phyloP scores from a whole-genome alignment of 2,113 vertebrate species.

The Varanus salvator region DNA sequence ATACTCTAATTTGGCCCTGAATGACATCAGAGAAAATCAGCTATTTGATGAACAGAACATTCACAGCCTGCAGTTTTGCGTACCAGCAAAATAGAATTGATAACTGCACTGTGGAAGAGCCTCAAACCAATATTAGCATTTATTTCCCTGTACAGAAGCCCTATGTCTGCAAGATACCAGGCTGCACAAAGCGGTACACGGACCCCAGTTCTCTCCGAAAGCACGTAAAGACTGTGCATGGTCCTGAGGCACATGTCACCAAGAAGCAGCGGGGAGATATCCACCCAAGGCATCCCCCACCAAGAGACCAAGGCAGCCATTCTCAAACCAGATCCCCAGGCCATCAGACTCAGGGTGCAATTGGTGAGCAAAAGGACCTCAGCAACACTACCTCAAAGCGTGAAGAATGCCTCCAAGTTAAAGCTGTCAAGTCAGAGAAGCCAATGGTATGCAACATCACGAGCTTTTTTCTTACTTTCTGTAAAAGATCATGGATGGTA shows the following conservation, averaged over 20 bases:
- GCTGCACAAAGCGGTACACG: constrained; percentile 98
- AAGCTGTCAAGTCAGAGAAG: constrained; percentile 96
- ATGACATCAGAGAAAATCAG: background rate
- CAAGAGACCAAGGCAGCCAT: constrained; percentile 87
- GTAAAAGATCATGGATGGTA: background rate
- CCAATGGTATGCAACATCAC: constrained; percentile 91
- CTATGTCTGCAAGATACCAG: constrained; percentile 97
- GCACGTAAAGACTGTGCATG: constrained; percentile 98
- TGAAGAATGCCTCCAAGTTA: constrained; percentile 97
- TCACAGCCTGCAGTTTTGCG: background rate
- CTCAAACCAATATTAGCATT: background rate
- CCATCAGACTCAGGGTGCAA: constrained; percentile 84
- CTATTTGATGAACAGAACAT: background rate
- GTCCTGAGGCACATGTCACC: constrained; percentile 96
- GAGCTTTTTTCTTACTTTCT: constrained; percentile 8
- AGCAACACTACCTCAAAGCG: constrained; percentile 96
- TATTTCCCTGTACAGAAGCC: constrained; percentile 86
- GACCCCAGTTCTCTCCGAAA: constrained; percentile 98
- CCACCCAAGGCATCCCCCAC: constrained; percentile 89
- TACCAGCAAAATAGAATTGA: background rate
- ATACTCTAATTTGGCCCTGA: no score
- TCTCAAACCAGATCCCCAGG: constrained; percentile 88
- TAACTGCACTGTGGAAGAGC: background rate
- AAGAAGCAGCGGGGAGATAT: constrained; percentile 97
- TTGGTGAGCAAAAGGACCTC: constrained; percentile 95